Evolutionary conservation across 1,140 invertebrate genomes (phyloP), one percentile per base, ranked within the genome.

Genomic region (Nixonia krombeini): DNA sequence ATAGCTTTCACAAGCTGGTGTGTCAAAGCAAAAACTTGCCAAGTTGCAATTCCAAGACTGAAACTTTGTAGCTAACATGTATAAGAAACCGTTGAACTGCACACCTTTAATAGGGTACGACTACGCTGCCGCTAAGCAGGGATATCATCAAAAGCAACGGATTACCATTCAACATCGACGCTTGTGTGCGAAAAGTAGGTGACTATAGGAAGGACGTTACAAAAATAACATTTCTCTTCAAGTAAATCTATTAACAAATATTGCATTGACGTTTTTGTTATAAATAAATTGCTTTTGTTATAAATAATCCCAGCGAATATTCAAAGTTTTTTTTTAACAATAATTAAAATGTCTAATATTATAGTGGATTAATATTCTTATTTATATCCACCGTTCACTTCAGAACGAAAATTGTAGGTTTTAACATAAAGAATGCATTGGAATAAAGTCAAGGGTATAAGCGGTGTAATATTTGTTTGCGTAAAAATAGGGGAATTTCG

Each of bases 51-150:
- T 9, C 18, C 23, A 50, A 50, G 45, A 38, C 7, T 13, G 35
- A 9, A 9, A 28, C 10, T 25, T 29, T 12, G 7, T 25, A 15
- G 8, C 26, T 40, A 25, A 33, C 42, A 56, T 23, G 26, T 35
- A 46, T 28, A 16, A 42, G 45, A 55, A 55, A 23, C 41, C 51
- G 25, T 55, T 55, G 51, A 55, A 55, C 44, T 55, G 42, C 40
- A 40, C 40, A 40, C 29, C 25, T 31, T 50, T 16, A 42, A 41
- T 9, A 9, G 29, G 2, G 29, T 12, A 12, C 10, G 2, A 9
- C 10, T 31, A n/a, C 10, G 8, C 3, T 31, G 9, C 2, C 10
- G 8, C 3, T 31, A 31, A 31, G 8, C 29, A 31, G 29, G 10
- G 10, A 8, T 31, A 31, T 4, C 29, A 31, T 4, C 29, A 9